Evolutionary conservation across 2,888 invertebrate genomes (phyloP).

Genomic region (Incurvaria masculella): DNA sequence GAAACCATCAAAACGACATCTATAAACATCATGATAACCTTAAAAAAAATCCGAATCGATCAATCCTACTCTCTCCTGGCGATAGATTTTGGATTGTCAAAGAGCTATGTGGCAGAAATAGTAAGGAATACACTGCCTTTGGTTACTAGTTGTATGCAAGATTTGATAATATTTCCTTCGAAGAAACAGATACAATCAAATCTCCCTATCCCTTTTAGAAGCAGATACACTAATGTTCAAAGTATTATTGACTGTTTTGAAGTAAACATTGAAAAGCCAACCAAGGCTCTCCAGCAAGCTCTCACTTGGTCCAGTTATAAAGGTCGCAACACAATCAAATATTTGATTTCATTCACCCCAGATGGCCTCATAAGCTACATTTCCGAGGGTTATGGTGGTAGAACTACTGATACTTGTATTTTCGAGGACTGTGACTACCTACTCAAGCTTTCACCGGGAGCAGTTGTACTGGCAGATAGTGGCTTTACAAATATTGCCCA

Average conservation of each 20-base stretch:
- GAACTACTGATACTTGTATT: neutral
- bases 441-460: conserved; percentile 4
- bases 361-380: conserved; percentile 1
- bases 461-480: conserved; percentile 11
- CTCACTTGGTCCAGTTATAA: conserved; percentile 24
- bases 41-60: neutral
- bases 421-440: conserved; percentile 1
- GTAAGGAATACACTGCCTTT: neutral
- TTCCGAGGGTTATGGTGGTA: conserved; percentile 3
- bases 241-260: conserved; percentile 23
- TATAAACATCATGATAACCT: neutral
- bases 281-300: conserved; percentile 20
- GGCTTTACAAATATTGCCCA: conserved; percentile 11
- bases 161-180: neutral
- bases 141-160: neutral
- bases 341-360: conserved; percentile 14
- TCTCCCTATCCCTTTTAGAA: conserved; percentile 16
- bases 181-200: conserved; percentile 1
- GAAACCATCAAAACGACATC: neutral
- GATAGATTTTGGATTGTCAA: neutral
- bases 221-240: conserved; percentile 14
- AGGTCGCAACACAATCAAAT: conserved; percentile 22
- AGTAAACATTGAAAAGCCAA: conserved; percentile 22
- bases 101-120: neutral
- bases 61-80: neutral